A percentile compares a stretch with the other conserved stretches of the same genome.
Conservation (phyloP, 2,113 vertebrate species). For the Neolamprologus sp. region DNA sequence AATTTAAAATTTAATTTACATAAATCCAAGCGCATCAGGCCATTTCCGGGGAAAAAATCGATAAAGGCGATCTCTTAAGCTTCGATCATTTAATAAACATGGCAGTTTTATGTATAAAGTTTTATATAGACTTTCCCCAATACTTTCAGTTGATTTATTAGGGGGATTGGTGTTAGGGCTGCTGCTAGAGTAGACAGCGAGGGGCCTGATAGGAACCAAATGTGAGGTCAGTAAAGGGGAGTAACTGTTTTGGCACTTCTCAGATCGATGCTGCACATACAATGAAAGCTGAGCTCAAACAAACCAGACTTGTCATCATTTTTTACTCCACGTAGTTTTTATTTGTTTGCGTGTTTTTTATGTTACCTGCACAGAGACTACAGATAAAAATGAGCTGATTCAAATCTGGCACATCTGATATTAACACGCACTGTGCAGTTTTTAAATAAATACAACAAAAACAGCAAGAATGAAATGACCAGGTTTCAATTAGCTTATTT, state of each 20-base stretch:
- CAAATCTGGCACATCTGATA: background rate
- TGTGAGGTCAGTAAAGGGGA: background rate
- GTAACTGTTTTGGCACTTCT: background rate
- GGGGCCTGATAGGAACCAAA: background rate
- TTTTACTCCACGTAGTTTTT: background rate
- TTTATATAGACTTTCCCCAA: background rate
- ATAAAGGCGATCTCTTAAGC: background rate
- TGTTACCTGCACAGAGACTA: background rate
- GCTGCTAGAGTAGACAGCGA: background rate
- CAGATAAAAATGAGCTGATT: background rate
- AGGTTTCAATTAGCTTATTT: background rate
- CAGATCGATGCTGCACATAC: background rate
- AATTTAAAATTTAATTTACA: background rate
- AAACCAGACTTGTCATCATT: background rate
- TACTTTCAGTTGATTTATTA: background rate
- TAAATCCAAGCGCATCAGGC: fast-evolving
- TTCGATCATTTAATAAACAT: background rate
- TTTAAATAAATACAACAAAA: background rate
- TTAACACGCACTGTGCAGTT: background rate
- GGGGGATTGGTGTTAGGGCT: fast-evolving
- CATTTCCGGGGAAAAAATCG: fast-evolving
- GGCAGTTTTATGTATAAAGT: background rate
- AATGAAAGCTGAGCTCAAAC: background rate
- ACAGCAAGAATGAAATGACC: background rate
- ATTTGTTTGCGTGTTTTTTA: background rate